Conservation (phyloP, 2,888 invertebrate genomes). For the Pristionchus entomophagus region DNA sequence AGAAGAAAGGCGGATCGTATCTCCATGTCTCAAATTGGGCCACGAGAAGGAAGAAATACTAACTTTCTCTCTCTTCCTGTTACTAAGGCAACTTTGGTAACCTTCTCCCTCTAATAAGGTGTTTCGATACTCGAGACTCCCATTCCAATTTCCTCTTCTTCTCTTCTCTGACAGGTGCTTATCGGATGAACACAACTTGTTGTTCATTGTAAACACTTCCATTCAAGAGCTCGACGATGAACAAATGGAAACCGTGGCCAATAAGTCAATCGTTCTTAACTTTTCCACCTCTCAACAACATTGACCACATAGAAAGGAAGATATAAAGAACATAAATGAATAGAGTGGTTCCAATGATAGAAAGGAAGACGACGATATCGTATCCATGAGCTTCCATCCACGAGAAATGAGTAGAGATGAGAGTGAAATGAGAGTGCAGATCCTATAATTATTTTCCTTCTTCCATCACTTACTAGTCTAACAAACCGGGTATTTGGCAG, state of each 20-base stretch:
- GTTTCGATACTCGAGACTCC: neutral
- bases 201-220: too few species aligned
- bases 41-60: neutral
- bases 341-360: neutral
- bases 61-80: conserved; percentile 14
- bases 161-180: too few species aligned
- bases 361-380: neutral
- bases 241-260: too few species aligned
- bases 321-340: neutral
- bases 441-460: neutral
- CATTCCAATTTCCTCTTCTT: neutral
- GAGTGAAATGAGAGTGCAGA: neutral
- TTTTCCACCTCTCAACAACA: neutral
- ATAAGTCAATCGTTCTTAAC: neutral
- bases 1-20: neutral
- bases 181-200: too few species aligned
- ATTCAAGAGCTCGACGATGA: neutral
- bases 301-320: neutral
- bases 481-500: neutral
- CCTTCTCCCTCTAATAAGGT: neutral
- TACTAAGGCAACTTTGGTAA: conserved; percentile 23
- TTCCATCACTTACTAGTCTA: neutral
- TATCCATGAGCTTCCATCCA: conserved; percentile 30
- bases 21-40: neutral
- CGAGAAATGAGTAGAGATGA: neutral